These are phyloP conservation scores for Aspidapion aeneum DNA, from an alignment of 2,888 invertebrate species.

Conservation along the genomic window DNA sequence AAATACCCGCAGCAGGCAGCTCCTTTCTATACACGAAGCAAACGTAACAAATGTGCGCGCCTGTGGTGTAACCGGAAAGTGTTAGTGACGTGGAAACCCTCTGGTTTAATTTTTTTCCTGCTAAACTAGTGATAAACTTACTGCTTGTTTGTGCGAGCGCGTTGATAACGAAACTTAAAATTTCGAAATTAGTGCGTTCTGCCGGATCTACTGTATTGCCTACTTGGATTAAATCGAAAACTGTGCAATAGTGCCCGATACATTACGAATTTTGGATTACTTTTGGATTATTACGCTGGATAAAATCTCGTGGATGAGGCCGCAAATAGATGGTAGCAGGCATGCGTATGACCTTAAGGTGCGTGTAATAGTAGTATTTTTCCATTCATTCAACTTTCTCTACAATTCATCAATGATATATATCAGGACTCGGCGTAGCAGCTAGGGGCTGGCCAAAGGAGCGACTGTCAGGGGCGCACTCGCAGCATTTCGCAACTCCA, in stretches of 20 bases:
- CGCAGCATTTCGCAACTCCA: no score
- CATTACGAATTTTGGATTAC: background rate
- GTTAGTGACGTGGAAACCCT: background rate
- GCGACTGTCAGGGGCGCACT: no score
- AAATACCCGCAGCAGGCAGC: background rate
- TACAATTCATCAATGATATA: background rate
- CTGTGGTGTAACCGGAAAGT: background rate
- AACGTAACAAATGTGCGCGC: background rate
- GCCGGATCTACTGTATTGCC: no score
- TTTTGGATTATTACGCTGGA: background rate
- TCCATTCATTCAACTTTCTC: slow-evolving; percentile 32
- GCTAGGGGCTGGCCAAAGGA: no score
- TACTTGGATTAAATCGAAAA: no score
- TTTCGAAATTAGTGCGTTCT: no score
- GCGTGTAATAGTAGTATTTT: slow-evolving; percentile 39
- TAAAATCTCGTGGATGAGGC: slow-evolving; percentile 12
- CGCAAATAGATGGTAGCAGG: slow-evolving; percentile 17
- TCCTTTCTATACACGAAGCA: background rate
- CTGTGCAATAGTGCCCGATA: background rate
- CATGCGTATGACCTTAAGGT: slow-evolving; percentile 44
- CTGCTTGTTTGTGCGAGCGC: background rate
- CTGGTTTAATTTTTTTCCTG: no score
- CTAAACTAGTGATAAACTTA: no score
- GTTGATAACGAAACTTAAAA: background rate
- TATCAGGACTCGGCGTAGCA: no score